These are phyloP conservation scores for Australoheros scitulus DNA, from an alignment of 2,113 vertebrate species.

Conservation along the genomic window DNA sequence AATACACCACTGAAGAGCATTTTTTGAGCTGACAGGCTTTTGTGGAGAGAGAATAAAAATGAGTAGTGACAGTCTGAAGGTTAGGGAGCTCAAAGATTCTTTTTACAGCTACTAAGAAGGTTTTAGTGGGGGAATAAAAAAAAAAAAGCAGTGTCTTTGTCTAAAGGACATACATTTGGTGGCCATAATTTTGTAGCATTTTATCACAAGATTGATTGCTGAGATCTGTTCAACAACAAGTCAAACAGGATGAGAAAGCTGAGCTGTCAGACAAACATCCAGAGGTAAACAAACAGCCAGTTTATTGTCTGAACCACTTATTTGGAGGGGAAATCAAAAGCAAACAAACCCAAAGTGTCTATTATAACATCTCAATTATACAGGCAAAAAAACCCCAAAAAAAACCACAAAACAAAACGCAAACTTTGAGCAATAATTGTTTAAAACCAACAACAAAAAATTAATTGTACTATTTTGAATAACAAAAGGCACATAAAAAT, in stretches of 20 bases:
- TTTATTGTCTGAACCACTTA: background rate
- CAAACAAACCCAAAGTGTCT: background rate
- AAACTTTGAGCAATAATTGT: background rate
- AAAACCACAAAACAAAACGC: background rate
- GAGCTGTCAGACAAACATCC: conserved; percentile 6
- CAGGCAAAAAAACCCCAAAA: too few species aligned
- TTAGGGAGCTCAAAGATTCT: conserved; percentile 3
- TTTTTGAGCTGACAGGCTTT: conserved; percentile 7
- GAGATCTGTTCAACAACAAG: conserved; percentile 14
- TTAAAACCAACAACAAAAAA: background rate
- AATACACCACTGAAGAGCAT: conserved; percentile 13
- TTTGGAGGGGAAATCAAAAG: conserved; percentile 3
- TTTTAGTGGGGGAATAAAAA: background rate
- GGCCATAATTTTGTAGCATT: background rate
- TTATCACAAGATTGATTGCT: background rate
- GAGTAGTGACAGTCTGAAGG: conserved; percentile 16
- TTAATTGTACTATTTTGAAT: background rate
- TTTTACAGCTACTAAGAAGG: background rate
- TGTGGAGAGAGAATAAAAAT: conserved; percentile 27
- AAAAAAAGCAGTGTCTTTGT: background rate
- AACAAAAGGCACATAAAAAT: background rate
- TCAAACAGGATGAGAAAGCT: conserved; percentile 4
- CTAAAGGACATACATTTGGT: background rate
- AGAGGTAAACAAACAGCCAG: background rate
- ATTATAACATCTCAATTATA: conserved; percentile 5